These are phyloP conservation scores for Nylanderia fulva DNA, from an alignment of 1,140 invertebrate genomes.

Conservation along the genomic window DNA sequence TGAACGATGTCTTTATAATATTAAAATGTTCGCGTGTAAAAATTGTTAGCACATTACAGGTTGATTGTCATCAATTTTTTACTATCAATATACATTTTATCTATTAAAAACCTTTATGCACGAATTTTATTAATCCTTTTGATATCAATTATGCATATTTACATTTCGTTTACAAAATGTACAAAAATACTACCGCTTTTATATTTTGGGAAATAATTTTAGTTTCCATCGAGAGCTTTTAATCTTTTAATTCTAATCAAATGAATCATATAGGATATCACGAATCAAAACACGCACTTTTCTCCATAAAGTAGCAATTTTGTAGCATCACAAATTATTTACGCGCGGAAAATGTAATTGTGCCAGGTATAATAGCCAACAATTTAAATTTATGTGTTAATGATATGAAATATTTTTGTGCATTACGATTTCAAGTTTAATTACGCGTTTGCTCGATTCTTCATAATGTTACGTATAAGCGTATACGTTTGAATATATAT, in stretches of 20 bases:
- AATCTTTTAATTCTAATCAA: background rate
- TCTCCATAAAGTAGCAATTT: background rate
- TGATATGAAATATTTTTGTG: background rate
- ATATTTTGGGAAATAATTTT: slow-evolving; percentile 13
- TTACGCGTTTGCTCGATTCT: background rate
- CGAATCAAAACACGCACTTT: slow-evolving; percentile 12
- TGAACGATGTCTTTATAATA: slow-evolving; percentile 31
- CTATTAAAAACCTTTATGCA: slow-evolving; percentile 2
- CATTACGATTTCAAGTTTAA: background rate
- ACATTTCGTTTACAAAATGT: slow-evolving; percentile 13
- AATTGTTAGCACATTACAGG: slow-evolving; percentile 22
- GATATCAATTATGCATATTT: slow-evolving; percentile 16
- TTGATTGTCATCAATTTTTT: slow-evolving; percentile 7
- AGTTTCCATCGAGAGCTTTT: background rate
- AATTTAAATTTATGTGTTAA: background rate
- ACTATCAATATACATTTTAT: background rate
- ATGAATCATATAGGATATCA: background rate
- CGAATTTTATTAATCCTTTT: slow-evolving; percentile 8
- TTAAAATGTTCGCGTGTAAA: slow-evolving; percentile 17
- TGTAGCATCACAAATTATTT: background rate
- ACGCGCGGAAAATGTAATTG: background rate
- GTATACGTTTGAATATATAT: background rate
- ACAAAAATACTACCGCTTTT: slow-evolving; percentile 1
- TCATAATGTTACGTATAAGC: background rate
- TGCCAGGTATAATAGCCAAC: background rate